Evolutionary conservation across 2,888 invertebrate genomes (phyloP).

Genomic region (Aelia acuminata): DNA sequence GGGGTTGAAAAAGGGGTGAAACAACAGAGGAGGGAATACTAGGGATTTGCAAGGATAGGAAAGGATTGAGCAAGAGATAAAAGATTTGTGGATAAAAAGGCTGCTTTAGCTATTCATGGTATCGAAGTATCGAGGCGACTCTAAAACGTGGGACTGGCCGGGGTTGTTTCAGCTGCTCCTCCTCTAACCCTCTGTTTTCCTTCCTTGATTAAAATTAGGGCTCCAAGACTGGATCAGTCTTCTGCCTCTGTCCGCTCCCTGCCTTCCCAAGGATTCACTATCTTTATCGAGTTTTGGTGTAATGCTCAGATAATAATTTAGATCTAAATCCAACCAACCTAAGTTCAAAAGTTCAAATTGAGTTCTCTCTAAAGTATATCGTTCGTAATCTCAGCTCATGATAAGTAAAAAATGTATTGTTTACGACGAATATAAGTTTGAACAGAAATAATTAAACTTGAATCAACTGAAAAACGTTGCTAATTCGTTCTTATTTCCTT

Average conservation of each 20-base stretch:
- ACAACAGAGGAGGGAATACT: not conserved
- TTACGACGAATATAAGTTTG: no score
- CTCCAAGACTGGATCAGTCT: conserved; percentile 41
- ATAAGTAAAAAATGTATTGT: no score
- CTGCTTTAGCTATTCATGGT: conserved; percentile 56
- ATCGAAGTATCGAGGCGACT: not conserved
- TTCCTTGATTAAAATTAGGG: conserved; percentile 58
- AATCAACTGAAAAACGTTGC: no score
- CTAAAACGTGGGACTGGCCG: conserved; percentile 32
- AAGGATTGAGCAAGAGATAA: conserved; percentile 42
- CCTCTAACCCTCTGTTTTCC: conserved; percentile 57
- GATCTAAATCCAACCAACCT: not conserved
- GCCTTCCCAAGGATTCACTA: not conserved
- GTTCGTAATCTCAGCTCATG: no score
- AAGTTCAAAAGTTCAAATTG: no score
- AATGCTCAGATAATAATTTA: not conserved
- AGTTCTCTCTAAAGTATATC: no score
- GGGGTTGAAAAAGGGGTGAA: not conserved
- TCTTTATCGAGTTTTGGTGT: not conserved
- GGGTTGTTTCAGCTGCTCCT: conserved; percentile 55
- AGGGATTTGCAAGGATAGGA: conserved; percentile 36
- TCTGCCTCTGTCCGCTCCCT: not conserved
- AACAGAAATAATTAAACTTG: no score
- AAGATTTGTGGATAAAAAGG: conserved; percentile 56
- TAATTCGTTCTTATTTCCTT: no score